phyloP scores from a whole-genome alignment of 92 coral and sea anemone species.

The Porites cylindrica region DNA sequence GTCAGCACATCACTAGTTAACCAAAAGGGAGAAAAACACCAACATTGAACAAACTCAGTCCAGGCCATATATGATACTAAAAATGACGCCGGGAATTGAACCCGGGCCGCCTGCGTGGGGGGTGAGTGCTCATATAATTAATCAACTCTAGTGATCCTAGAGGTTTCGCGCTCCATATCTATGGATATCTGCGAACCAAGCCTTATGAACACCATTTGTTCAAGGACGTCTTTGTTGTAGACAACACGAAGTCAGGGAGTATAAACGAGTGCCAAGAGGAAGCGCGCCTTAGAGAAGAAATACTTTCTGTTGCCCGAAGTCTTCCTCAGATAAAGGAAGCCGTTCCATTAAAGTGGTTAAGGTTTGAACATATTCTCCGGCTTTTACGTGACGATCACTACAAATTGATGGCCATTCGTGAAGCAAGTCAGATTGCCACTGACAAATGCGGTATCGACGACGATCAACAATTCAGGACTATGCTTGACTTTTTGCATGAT shows the following conservation, averaged over 20 bases:
- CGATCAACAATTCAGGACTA: constrained; percentile 30
- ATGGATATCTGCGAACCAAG: constrained; percentile 5
- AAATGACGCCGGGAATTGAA: too few relatives aligned
- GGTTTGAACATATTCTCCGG: constrained; percentile 39
- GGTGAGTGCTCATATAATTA: too few relatives aligned
- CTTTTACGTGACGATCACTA: background rate
- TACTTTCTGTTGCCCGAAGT: constrained; percentile 24
- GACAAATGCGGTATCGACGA: constrained; percentile 15
- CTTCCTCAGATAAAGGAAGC: constrained; percentile 20
- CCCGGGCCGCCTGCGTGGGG: too few relatives aligned
- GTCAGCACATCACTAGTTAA: too few relatives aligned
- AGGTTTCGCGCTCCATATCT: constrained; percentile 36
- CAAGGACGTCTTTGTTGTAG: constrained; percentile 46
- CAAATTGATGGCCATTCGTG: constrained; percentile 26
- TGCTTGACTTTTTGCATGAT: constrained; percentile 61
- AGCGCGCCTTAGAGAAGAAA: constrained; percentile 28
- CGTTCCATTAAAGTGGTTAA: constrained; percentile 43
- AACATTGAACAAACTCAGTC: too few relatives aligned
- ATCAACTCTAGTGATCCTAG: background rate
- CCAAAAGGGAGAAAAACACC: too few relatives aligned
- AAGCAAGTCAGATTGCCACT: constrained; percentile 43
- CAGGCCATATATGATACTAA: too few relatives aligned
- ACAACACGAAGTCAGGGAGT: constrained; percentile 63
- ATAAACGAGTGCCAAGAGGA: constrained; percentile 32
- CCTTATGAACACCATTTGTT: constrained; percentile 23